Conservation (phyloP, 2,888 invertebrate genomes). For the Cactoblastis cactorum region DNA sequence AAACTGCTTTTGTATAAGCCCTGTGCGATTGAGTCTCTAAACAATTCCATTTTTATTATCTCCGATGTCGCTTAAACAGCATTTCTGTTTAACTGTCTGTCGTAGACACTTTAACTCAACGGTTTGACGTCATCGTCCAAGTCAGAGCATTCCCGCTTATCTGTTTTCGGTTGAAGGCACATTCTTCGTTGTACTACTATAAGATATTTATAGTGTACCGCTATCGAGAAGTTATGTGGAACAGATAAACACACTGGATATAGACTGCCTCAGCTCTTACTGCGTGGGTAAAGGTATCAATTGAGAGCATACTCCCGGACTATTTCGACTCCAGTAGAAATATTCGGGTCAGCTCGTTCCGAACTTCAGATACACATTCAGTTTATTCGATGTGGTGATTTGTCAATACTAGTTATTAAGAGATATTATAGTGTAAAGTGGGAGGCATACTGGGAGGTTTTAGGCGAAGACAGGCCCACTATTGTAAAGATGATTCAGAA, state of each 20-base stretch:
- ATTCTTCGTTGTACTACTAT: conserved; percentile 40
- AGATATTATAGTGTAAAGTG: no score
- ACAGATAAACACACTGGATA: conserved; percentile 14
- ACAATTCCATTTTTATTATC: conserved; percentile 3
- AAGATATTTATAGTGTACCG: conserved; percentile 42
- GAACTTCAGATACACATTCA: not conserved
- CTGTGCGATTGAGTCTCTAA: not conserved
- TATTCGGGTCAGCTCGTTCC: conserved; percentile 1
- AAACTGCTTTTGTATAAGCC: not conserved
- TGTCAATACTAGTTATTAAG: not conserved
- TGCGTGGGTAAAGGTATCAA: conserved; percentile 11
- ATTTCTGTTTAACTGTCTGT: not conserved
- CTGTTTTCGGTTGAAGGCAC: conserved; percentile 54
- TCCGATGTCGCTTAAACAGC: conserved; percentile 5
- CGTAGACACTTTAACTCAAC: conserved; percentile 1
- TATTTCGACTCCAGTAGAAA: conserved; percentile 3
- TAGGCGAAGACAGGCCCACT: no score
- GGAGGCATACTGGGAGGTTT: no score
- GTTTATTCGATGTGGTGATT: not conserved
- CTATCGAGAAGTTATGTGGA: conserved; percentile 28
- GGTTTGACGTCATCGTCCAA: conserved; percentile 47
- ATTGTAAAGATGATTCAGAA: no score
- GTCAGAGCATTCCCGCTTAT: conserved; percentile 41
- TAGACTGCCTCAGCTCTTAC: conserved; percentile 9
- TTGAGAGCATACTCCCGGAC: conserved; percentile 5